Evolutionary conservation across 2,888 invertebrate genomes (phyloP), one percentile per base, ranked within the genome.

Genomic region (Nowickia ferox): DNA sequence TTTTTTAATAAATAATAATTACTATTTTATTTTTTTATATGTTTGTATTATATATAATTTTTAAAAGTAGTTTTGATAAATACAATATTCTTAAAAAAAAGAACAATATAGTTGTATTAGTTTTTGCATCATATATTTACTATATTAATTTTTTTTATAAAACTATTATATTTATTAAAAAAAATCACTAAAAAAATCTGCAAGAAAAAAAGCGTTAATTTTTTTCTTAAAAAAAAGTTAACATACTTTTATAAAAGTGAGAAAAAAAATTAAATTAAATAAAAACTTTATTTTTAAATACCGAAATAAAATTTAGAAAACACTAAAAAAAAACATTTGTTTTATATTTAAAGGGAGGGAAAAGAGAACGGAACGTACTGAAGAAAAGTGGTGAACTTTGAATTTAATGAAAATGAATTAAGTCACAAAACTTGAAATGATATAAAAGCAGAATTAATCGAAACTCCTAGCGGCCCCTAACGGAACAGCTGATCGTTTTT

Each of bases 91-190:
- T 65, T 82, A 79, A 46, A 11, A 74, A 74, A 69, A 17, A 59
- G 72, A 53, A n/a, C 10, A 69, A 75, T 63, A 74, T 77, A 77
- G 72, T 72, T 83, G 51, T 72, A 84, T 53, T 84, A 74, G 83
- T 75, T 81, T 83, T 72, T 74, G 59, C 72, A 78, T 78, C 71
- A 78, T 84, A 44, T 65, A 77, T 63, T 59, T 81, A 79, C 44
- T 81, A 55, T 72, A 48, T 51, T 44, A 59, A 55, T 65, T 55
- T 46, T 69, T 68, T 83, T 77, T 76, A 66, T 77, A 57, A 53
- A 84, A 66, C n/a, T 72, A 77, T 77, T 68, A 78, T 83, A 84
- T 84, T 84, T 84, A 84, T 84, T 72, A 40, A 72, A 83, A 72
- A 61, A 71, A 66, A 30, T 6, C 6, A 53, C 5, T 11, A 69